Evolutionary conservation across 2,113 vertebrate genomes (phyloP), one percentile per base, ranked within the genome.

Genomic region (Notarius lentiginosus): DNA sequence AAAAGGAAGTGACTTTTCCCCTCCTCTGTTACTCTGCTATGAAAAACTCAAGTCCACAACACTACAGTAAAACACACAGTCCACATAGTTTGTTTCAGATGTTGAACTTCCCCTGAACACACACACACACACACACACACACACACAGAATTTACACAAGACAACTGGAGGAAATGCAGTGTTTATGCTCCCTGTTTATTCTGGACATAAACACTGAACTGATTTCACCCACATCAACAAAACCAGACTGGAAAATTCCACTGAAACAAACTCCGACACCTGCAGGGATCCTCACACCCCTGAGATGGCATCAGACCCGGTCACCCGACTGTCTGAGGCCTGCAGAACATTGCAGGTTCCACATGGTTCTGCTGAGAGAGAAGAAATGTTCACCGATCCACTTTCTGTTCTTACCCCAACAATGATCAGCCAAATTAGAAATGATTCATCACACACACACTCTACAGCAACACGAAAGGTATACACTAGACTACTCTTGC

Each of bases 1-100:
- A 88, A 90, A 82, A 82, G 86, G 88, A 92, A 92, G 63, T 77
- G 8, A 77, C 14, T 49, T 61, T 77, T 58, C 22, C 14, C 53
- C 68, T 53, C 72, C 34, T 84, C 79, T 80, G 60, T 79, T 81
- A 41, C 73, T 68, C 61, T 27, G 18, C 86, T 83, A 75, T 65
- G 17, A 84, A 60, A 75, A 34, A 41, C 76, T 51, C 86, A 84
- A 22, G 18, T 47, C 56, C 27, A 75, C 76, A 27, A 51, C 61
- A 63, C 30, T n/a, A 22, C 27, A 30, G 20, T 49, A 41, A 55
- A 27, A 49, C 87, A 72, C 63, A 84, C 22, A 86, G 2, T 66
- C 63, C 24, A 27, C 65, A 66, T 15, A 12, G n/a, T 66, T 27
- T 14, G 11, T 27, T 66, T 66, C 65, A 66, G 11, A 5, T 66